Percentiles rank a stretch among this genome's conserved stretches.
These are phyloP conservation scores for Drosophila sp. DNA, from an alignment of 1,140 invertebrate genomes.

Conservation along the genomic window DNA sequence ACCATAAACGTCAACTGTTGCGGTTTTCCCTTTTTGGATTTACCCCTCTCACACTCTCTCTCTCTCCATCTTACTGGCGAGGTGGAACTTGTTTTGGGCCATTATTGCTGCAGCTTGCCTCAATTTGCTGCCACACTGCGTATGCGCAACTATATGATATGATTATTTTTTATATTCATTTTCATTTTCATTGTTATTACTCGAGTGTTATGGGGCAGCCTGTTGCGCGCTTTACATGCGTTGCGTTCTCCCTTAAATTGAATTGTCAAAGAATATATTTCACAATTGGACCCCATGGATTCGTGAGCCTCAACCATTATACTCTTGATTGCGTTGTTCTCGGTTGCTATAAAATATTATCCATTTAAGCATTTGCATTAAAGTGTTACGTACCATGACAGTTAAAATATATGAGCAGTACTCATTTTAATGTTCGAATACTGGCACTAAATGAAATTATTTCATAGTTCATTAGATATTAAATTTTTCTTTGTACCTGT, in stretches of 20 bases:
- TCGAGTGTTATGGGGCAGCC: slow-evolving; percentile 68
- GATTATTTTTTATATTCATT: slow-evolving; percentile 78
- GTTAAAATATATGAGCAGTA: too few relatives aligned
- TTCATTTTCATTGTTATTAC: slow-evolving; percentile 76
- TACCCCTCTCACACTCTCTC: neutral
- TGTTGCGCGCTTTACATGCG: slow-evolving; percentile 53
- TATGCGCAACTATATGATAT: slow-evolving; percentile 73
- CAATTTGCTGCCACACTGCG: slow-evolving; percentile 66
- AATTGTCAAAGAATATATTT: slow-evolving; percentile 62
- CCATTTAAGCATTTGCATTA: neutral
- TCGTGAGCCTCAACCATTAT: slow-evolving; percentile 7
- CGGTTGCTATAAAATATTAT: neutral
- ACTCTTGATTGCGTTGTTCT: neutral
- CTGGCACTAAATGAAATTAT: too few relatives aligned
- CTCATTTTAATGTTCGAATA: too few relatives aligned
- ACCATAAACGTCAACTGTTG: slow-evolving; percentile 79
- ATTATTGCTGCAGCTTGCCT: slow-evolving; percentile 39
- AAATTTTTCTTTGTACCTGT: too few relatives aligned
- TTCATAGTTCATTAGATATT: too few relatives aligned
- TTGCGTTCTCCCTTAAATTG: slow-evolving; percentile 58
- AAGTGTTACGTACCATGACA: neutral
- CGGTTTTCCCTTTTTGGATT: slow-evolving; percentile 1
- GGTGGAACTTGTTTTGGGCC: slow-evolving; percentile 31
- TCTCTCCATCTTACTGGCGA: too few relatives aligned
- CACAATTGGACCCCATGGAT: slow-evolving; percentile 30